Conservation (phyloP, 2,888 invertebrate genomes). For the Prenolepis imparis region DNA sequence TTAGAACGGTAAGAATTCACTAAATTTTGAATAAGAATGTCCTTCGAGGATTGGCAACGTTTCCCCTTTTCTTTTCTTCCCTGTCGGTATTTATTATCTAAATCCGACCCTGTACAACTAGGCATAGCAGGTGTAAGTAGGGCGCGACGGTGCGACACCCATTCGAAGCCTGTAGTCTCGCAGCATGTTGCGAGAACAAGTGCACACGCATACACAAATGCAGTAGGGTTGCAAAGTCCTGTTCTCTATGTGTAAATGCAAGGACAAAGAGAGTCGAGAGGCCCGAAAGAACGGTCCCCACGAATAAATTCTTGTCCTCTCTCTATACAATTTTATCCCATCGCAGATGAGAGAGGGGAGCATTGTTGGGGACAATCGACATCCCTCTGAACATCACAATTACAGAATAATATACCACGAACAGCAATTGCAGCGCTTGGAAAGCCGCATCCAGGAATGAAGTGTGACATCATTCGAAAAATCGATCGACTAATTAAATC, state of each 20-base stretch:
- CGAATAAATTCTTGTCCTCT: slow-evolving; percentile 19
- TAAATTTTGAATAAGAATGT: not conserved
- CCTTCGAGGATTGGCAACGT: not conserved
- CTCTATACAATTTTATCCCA: not conserved
- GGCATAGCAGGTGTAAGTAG: slow-evolving; percentile 79
- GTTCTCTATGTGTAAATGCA: not conserved
- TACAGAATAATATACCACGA: slow-evolving; percentile 54
- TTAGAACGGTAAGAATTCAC: slow-evolving; percentile 2
- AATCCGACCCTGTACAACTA: slow-evolving; percentile 44
- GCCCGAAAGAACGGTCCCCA: slow-evolving; percentile 1
- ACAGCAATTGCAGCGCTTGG: slow-evolving; percentile 52
- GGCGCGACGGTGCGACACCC: slow-evolving; percentile 79
- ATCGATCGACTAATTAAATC: slow-evolving; percentile 59
- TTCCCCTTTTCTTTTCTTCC: not conserved
- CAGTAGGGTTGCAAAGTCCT: slow-evolving; percentile 44
- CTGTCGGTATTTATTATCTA: not conserved
- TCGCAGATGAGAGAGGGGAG: slow-evolving; percentile 28
- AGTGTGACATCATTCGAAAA: slow-evolving; percentile 56
- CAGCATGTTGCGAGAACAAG: slow-evolving; percentile 66
- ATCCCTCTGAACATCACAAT: slow-evolving; percentile 56
- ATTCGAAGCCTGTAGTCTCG: slow-evolving; percentile 66
- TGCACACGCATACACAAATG: slow-evolving; percentile 48
- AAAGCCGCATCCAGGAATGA: slow-evolving; percentile 35
- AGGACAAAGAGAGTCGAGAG: slow-evolving; percentile 19
- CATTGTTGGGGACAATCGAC: slow-evolving; percentile 66